phyloP scores from a whole-genome alignment of 1,140 invertebrate genomes.

The Batillaria attramentaria region DNA sequence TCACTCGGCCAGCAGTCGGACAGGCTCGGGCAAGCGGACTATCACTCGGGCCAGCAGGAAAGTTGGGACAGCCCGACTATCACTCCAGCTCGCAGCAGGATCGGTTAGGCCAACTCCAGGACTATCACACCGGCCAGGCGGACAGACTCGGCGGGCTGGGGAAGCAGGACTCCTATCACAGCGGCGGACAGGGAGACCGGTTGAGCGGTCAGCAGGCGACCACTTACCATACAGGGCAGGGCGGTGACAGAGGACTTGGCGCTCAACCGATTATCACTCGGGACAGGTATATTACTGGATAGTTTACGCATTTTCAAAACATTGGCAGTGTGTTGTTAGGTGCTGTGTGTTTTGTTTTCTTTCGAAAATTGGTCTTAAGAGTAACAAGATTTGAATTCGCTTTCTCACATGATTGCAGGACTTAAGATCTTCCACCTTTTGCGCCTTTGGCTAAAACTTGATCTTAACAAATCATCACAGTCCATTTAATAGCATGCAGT shows the following conservation, averaged over 20 bases:
- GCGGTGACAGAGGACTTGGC: constrained; percentile 7
- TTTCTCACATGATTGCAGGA: too few species aligned
- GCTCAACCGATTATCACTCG: constrained; percentile 24
- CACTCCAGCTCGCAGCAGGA: constrained; percentile 10
- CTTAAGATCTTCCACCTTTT: too few species aligned
- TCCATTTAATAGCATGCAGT: too few species aligned
- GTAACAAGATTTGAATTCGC: too few species aligned
- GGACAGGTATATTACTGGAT: constrained; percentile 15
- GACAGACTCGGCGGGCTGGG: constrained; percentile 17
- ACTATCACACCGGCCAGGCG: neutral
- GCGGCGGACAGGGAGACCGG: neutral
- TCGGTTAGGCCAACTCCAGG: constrained; percentile 13
- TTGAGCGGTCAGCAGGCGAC: constrained; percentile 9
- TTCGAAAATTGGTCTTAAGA: too few species aligned
- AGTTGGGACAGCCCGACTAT: constrained; percentile 12
- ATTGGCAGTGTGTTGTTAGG: too few species aligned
- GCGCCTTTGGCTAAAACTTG: too few species aligned
- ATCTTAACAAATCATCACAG: too few species aligned
- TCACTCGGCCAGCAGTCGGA: constrained; percentile 24
- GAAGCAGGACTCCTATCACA: constrained; percentile 24
- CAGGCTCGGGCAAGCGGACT: neutral
- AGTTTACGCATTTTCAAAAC: too few species aligned
- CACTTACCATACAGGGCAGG: constrained; percentile 11
- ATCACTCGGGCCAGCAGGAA: neutral
- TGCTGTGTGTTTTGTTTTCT: too few species aligned